phyloP scores from a whole-genome alignment of 2,797 vertebrate species.

The Margarornis squamiger region DNA sequence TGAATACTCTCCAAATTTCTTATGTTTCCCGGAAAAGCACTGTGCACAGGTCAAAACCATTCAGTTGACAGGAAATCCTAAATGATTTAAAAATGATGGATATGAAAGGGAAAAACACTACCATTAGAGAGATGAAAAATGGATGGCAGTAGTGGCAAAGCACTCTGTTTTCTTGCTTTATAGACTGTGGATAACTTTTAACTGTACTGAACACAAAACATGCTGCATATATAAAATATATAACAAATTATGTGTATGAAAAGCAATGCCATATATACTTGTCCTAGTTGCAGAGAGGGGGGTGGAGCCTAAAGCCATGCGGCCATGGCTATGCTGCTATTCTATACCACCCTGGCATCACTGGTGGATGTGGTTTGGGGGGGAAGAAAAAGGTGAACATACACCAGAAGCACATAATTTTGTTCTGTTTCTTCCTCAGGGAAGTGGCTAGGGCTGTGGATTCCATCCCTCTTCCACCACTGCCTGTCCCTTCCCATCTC shows the following conservation, averaged over 20 bases:
- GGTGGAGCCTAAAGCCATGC: fast-evolving
- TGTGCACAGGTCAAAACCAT: background rate
- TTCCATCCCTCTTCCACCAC: background rate
- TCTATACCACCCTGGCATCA: too few species aligned
- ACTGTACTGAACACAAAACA: background rate
- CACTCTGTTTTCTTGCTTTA: background rate
- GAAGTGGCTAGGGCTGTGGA: background rate
- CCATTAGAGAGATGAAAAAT: background rate
- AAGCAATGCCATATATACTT: background rate
- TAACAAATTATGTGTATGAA: background rate
- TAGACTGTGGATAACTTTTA: background rate
- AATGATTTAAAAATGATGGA: background rate
- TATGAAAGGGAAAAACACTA: background rate
- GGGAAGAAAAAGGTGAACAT: background rate
- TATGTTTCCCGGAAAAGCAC: background rate
- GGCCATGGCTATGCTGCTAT: background rate
- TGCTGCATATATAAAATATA: background rate
- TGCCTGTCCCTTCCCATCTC: background rate
- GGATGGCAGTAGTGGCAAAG: background rate
- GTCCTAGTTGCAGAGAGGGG: fast-evolving
- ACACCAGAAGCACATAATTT: background rate
- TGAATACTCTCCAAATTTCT: background rate
- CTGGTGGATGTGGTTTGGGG: background rate
- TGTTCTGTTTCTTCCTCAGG: background rate
- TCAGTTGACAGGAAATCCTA: background rate